Percentiles rank a stretch among this genome's conserved stretches.
phyloP scores from a whole-genome alignment of 2,888 invertebrate genomes.

The Penaeus monodon region DNA sequence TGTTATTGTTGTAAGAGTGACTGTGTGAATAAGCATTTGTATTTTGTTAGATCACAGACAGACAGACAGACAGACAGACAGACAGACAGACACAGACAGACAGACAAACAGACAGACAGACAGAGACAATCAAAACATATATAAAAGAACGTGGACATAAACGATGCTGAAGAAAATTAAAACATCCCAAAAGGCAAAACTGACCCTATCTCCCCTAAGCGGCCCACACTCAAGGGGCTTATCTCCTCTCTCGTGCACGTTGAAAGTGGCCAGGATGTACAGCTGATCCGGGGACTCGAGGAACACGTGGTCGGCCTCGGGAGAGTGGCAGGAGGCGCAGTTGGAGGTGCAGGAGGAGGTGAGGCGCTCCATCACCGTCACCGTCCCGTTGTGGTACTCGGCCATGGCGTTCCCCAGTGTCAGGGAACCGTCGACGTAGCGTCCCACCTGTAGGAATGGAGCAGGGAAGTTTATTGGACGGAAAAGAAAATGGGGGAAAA shows the following conservation, averaged over 20 bases:
- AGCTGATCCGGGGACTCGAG: conserved; percentile 66
- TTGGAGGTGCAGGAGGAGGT: conserved; percentile 60
- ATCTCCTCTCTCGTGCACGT: conserved; percentile 69
- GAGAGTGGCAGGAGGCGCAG: conserved; percentile 49
- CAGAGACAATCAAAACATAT: no score
- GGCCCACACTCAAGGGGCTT: conserved; percentile 67
- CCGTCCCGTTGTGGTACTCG: conserved; percentile 58
- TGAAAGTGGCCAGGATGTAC: conserved; percentile 70
- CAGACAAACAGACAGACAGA: no score
- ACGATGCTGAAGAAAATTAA: neutral
- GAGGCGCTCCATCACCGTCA: conserved; percentile 60
- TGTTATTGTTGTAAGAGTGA: neutral
- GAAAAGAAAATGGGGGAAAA: neutral
- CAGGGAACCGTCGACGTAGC: conserved; percentile 57
- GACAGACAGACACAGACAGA: no score
- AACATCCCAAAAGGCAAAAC: neutral
- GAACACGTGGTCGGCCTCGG: conserved; percentile 54
- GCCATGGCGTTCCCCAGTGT: conserved; percentile 47
- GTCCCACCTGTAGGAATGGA: conserved; percentile 41
- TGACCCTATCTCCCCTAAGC: conserved; percentile 55
- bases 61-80: no score
- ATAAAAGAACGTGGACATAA: no score
- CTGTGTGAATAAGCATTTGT: neutral
- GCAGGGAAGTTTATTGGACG: no score
- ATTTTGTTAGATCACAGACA: no score